Base-by-base conservation (phyloP, 1,140 invertebrate genomes). In the Bursaphelenchus mucronatus region DNA sequence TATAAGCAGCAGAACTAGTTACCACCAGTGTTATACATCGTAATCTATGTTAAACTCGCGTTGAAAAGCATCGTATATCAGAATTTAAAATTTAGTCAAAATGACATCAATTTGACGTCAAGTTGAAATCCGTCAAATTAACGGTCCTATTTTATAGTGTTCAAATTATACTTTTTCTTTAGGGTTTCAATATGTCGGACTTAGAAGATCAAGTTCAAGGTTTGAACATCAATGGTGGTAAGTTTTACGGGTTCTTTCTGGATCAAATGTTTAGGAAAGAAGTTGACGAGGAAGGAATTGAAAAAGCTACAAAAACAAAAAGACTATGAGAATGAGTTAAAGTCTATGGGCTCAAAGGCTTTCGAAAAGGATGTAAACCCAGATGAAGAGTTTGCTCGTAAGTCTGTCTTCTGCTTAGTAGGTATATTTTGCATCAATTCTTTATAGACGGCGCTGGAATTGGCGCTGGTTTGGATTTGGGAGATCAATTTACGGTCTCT, bases 401-500 rank as follows among this genome's bases (percentile, higher is more conserved):
- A 90, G 78, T 55, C 6, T n/a, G 78, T 55, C 6, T n/a, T n/a
- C 13, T 90, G 90, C 0, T 89, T 67, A 21, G 17, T 8, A 6
- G 45, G n/a, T 6, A 56, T 55, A 15, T 55, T 2, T 39, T 15
- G 1, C 13, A 17, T 19, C 19, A 2, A 19, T 50, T 55, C 54
- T n/a, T 55, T 55, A n/a, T 44, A 55, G 54, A n/a, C 30, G 54
- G 54, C 13, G 66, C 64, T 15, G 79, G 79, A 47, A 79, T 82
- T 21, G 81, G 78, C 40, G 64, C 82, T 57, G 80, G 90, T 75
- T 91, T 89, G 55, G 90, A 91, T 66, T 83, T 94, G 41, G 91
- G 90, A 61, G 89, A 88, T 39, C 96, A 97, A 82, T 98, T 98
- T 79, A 93, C 94, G 4, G 89, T 98, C 53, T 97, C 94, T 8